phyloP scores from a whole-genome alignment of 2,113 vertebrate species.

The Malurus cyaneus region DNA sequence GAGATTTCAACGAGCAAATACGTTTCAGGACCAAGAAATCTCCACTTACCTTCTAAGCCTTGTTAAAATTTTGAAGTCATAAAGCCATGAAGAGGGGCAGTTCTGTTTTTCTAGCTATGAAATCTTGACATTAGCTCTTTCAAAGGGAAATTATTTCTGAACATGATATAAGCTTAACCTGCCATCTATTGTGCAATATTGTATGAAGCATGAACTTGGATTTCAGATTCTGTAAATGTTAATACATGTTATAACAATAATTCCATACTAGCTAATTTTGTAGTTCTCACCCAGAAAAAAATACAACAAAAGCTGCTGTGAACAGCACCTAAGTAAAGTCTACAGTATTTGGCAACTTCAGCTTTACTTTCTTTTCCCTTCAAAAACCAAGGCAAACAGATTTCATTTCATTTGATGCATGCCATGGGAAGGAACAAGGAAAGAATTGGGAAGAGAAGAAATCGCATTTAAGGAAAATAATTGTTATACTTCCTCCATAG shows the following conservation, averaged over 20 bases:
- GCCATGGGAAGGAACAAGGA: neutral
- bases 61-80: neutral
- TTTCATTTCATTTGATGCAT: neutral
- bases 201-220: neutral
- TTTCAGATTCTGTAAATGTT: constrained; percentile 39
- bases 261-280: neutral
- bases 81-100: neutral
- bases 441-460: neutral
- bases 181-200: constrained; percentile 22
- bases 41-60: neutral
- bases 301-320: neutral
- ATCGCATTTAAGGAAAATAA: neutral
- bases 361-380: neutral
- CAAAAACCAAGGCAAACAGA: neutral
- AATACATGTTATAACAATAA: neutral
- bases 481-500: neutral
- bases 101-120: constrained; percentile 24
- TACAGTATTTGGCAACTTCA: neutral
- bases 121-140: constrained; percentile 23
- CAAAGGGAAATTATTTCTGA: constrained; percentile 29
- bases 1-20: neutral
- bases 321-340: neutral
- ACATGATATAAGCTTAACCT: constrained; percentile 38
- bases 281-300: neutral
- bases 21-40: neutral